phyloP scores from a whole-genome alignment of 2,888 invertebrate genomes.

The Polymixis flavicincta region DNA sequence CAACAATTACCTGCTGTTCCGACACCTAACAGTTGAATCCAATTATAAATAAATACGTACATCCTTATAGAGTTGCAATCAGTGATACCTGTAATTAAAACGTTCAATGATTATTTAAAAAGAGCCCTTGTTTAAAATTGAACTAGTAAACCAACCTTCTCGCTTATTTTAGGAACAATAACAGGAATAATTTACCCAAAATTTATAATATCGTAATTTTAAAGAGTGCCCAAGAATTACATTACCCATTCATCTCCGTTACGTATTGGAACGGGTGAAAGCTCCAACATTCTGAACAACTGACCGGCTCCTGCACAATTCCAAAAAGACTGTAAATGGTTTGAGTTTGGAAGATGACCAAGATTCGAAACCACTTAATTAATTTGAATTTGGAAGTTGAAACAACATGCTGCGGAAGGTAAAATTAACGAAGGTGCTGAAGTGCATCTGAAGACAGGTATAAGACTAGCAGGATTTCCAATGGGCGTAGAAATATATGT shows the following conservation, averaged over 20 bases:
- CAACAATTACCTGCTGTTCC: not conserved
- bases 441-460: not conserved
- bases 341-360: not conserved
- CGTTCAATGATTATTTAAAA: not conserved
- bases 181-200: not conserved
- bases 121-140: not conserved
- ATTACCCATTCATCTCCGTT: not conserved
- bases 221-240: not conserved
- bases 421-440: not conserved
- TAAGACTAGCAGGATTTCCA: not conserved
- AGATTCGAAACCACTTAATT: not conserved
- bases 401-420: not conserved
- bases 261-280: not conserved
- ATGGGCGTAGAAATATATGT: not conserved
- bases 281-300: not conserved
- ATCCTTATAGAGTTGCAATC: not conserved
- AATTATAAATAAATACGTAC: not conserved
- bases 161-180: not conserved
- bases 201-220: not conserved
- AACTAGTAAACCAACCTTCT: too few relatives aligned
- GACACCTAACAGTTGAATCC: not conserved
- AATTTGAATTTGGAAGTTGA: not conserved
- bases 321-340: not conserved
- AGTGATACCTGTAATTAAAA: conserved; percentile 5
- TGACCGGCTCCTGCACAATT: not conserved